phyloP scores from a whole-genome alignment of 2,797 vertebrate genomes.

The Enteromius argenteus region DNA sequence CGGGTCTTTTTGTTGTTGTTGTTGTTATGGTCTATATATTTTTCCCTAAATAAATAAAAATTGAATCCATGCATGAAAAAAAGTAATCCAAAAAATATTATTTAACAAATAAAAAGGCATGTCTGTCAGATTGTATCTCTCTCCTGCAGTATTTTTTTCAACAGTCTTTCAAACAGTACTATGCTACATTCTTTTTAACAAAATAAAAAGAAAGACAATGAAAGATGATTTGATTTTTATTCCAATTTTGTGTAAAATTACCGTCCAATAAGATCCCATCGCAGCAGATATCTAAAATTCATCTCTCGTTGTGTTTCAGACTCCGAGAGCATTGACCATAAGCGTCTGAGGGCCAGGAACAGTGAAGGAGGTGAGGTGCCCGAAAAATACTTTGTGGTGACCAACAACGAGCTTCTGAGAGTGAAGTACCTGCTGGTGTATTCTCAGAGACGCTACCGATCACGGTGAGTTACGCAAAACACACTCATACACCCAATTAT shows the following conservation, averaged over 20 bases:
- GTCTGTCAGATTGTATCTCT: neutral
- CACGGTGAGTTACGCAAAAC: slow-evolving; percentile 72
- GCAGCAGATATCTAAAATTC: neutral
- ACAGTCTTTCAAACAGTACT: neutral
- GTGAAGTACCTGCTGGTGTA: slow-evolving; percentile 96
- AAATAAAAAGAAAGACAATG: neutral
- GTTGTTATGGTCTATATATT: neutral
- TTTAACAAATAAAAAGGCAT: neutral
- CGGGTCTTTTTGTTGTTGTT: neutral
- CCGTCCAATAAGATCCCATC: neutral
- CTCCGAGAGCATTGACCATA: slow-evolving; percentile 88
- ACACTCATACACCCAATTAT: neutral
- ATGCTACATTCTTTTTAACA: neutral
- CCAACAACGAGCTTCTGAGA: slow-evolving; percentile 94
- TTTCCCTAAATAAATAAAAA: neutral
- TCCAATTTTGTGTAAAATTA: neutral
- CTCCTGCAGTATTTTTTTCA: neutral
- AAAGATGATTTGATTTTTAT: neutral
- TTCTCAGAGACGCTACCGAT: slow-evolving; percentile 86
- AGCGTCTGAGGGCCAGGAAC: slow-evolving; percentile 90
- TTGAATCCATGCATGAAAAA: neutral
- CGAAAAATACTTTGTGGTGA: slow-evolving; percentile 97
- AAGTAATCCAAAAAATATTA: no score
- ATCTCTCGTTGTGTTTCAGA: slow-evolving; percentile 76
- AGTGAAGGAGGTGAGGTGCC: slow-evolving; percentile 96